phyloP scores from a whole-genome alignment of 2,797 vertebrate species.

The Kryptolebias ocellatus region DNA sequence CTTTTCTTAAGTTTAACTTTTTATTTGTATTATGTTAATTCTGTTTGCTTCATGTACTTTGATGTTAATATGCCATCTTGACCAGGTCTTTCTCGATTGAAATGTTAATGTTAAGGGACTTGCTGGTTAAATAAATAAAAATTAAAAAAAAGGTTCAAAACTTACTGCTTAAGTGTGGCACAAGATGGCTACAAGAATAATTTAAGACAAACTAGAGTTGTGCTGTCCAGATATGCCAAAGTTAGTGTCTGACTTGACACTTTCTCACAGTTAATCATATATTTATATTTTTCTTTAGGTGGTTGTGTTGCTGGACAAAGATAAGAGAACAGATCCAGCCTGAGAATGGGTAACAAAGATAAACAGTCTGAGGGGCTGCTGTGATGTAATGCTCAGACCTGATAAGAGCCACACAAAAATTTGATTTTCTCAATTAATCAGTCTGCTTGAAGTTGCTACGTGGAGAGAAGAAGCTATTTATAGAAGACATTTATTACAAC shows the following conservation, averaged over 20 bases:
- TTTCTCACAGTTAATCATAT: neutral
- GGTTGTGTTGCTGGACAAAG: neutral
- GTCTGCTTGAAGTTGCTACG: neutral
- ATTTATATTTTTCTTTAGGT: neutral
- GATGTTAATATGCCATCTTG: too few species aligned
- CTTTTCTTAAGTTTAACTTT: too few species aligned
- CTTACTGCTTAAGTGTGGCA: neutral
- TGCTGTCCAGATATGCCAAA: neutral
- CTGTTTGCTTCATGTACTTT: too few species aligned
- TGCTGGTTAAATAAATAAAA: too few species aligned
- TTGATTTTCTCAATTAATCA: neutral
- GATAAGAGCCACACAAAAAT: conserved; percentile 44
- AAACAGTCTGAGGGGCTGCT: conserved; percentile 61
- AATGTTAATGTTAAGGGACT: too few species aligned
- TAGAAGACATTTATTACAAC: neutral
- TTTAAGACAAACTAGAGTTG: neutral
- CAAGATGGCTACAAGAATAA: neutral
- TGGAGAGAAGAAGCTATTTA: too few species aligned
- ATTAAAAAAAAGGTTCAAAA: too few species aligned
- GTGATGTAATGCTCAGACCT: conserved; percentile 51
- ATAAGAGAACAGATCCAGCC: neutral
- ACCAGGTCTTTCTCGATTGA: too few species aligned
- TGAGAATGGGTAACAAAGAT: conserved; percentile 7
- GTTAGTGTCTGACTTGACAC: neutral
- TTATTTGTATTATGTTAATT: too few species aligned